Conservation (phyloP, 1,140 invertebrate genomes). For the Leptinotarsa texana region DNA sequence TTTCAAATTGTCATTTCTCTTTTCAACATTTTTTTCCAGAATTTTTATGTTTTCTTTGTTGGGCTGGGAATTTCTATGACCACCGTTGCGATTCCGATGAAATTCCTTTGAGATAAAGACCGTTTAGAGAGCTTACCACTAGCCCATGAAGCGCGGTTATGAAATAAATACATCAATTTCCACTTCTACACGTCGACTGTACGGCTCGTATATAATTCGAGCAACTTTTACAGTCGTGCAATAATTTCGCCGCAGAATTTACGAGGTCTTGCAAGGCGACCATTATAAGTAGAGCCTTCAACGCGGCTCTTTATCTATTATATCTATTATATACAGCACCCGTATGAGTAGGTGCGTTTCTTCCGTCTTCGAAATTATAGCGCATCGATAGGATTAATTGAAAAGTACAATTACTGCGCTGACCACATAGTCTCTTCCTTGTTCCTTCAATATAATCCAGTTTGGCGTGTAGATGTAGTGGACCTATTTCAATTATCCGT, state of each 20-base stretch:
- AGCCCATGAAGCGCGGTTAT: too few relatives aligned
- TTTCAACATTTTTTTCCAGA: too few relatives aligned
- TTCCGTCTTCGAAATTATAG: constrained; percentile 1
- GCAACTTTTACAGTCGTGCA: neutral
- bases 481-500: too few relatives aligned
- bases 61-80: too few relatives aligned
- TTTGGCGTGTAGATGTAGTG: too few relatives aligned
- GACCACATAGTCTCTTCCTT: neutral
- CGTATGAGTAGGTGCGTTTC: constrained; percentile 1
- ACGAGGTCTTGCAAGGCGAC: neutral
- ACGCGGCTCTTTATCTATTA: neutral
- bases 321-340: constrained; percentile 2
- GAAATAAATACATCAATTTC: too few relatives aligned
- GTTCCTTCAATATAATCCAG: neutral
- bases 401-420: neutral
- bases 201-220: neutral
- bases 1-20: too few relatives aligned
- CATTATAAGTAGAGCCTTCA: neutral
- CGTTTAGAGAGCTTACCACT: too few relatives aligned
- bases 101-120: too few relatives aligned
- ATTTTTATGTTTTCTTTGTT: too few relatives aligned
- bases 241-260: neutral
- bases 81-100: too few relatives aligned
- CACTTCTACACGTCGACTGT: too few relatives aligned
- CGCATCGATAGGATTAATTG: neutral